phyloP scores from a whole-genome alignment of 1,140 invertebrate species.

The Hirudo medicinalis region DNA sequence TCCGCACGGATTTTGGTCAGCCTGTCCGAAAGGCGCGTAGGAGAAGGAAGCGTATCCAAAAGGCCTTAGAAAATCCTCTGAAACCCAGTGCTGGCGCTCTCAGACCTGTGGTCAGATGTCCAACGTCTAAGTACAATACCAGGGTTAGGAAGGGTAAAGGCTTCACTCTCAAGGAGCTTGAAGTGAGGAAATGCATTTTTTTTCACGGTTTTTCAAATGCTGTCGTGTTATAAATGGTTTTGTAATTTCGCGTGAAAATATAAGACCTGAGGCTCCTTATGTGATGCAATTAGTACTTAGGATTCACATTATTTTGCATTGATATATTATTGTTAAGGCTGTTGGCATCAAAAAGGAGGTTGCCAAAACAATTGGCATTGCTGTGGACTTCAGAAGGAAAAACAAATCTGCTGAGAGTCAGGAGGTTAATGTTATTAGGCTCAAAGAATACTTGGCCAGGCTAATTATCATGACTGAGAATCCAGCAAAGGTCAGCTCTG shows the following conservation, averaged over 20 bases:
- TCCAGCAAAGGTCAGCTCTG: conserved; percentile 51
- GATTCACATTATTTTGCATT: background rate
- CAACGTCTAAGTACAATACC: conserved; percentile 62
- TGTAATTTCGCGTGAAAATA: background rate
- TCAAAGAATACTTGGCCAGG: conserved; percentile 89
- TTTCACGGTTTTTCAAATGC: background rate
- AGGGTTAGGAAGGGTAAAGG: conserved; percentile 84
- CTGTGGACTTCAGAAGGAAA: conserved; percentile 80
- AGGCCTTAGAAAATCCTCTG: conserved; percentile 78
- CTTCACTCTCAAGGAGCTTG: conserved; percentile 88
- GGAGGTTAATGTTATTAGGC: conserved; percentile 80
- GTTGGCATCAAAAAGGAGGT: conserved; percentile 66
- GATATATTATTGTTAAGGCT: conserved; percentile 44
- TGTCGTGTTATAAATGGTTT: background rate
- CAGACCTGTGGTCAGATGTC: conserved; percentile 82
- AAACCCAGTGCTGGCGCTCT: conserved; percentile 71
- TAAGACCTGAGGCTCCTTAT: background rate
- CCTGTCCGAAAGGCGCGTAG: conserved; percentile 82
- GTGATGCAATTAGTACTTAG: conserved; percentile 8
- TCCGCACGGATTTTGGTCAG: conserved; percentile 98
- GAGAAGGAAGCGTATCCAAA: conserved; percentile 69
- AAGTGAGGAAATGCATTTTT: conserved; percentile 45
- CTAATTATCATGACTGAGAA: conserved; percentile 83
- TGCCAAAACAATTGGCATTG: conserved; percentile 82
- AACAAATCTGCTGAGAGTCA: conserved; percentile 90